Evolutionary conservation across 2,797 vertebrate genomes (phyloP), one percentile per base, ranked within the genome.

Genomic region (Pangasius djambal): DNA sequence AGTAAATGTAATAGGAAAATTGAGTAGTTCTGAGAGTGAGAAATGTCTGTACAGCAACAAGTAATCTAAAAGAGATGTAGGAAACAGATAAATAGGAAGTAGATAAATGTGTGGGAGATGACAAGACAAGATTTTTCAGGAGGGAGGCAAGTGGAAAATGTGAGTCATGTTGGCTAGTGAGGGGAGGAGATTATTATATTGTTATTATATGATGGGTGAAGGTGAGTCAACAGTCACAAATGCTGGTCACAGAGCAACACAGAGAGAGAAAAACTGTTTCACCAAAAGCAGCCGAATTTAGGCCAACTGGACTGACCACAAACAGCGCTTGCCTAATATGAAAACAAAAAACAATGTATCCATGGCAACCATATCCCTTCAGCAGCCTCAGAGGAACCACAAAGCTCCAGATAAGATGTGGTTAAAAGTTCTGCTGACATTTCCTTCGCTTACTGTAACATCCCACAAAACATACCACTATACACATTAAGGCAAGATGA

Each of bases 281-380:
- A 57, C 48, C 83, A 69, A 52, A 52, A 52, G n/a, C 44, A 85
- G 63, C n/a, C 13, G 8, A 69, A 90, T 57, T 4, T 18, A 88
- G 70, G n/a, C 44, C 57, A 48, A 77, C 77, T 61, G 57, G 67
- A 82, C 67, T 74, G 82, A 79, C 61, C 65, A 31, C 59, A 22
- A 59, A 67, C 0, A 13, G 86, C 10, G 18, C 59, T 86, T 22
- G 79, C 28, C 63, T 85, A 75, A 91, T 86, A 40, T 85, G 31
- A 83, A 94, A 89, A 88, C 59, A 88, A 48, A 94, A 94, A 93
- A 94, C 87, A 50, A 40, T 75, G 89, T 86, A 90, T 88, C 90
- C 90, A 92, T 89, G 86, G 92, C 90, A 94, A 95, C 92, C 52
- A 87, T 86, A 88, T 86, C 83, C 50, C 57, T 83, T 18, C 88